Conservation (phyloP, 2,888 invertebrate species). For the Macrophya annulata region DNA sequence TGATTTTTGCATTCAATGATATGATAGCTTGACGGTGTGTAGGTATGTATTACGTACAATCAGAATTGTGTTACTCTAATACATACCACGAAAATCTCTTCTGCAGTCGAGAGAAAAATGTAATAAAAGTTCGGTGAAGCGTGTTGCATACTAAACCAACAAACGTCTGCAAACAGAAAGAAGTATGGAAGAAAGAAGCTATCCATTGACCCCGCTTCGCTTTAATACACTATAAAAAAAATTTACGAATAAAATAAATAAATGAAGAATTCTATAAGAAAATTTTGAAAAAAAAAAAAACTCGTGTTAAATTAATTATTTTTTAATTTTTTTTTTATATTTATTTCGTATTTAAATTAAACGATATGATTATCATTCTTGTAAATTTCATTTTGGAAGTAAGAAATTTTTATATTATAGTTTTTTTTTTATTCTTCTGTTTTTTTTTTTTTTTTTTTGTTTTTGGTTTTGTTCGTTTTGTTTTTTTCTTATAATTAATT, state of each 20-base stretch:
- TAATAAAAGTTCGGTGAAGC: conserved; percentile 24
- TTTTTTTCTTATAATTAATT: not conserved
- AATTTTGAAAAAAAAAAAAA: too few species aligned
- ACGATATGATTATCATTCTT: too few species aligned
- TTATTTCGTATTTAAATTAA: too few species aligned
- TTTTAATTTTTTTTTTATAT: too few species aligned
- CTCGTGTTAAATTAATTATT: too few species aligned
- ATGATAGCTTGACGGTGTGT: not conserved
- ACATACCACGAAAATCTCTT: not conserved
- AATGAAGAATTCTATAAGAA: too few species aligned
- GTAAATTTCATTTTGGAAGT: too few species aligned
- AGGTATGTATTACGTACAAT: not conserved
- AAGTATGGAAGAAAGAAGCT: not conserved
- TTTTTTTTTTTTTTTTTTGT: too few species aligned
- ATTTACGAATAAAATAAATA: too few species aligned
- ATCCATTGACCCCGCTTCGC: not conserved
- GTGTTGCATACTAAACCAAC: conserved; percentile 22
- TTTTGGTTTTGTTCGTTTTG: not conserved
- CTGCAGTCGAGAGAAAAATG: not conserved
- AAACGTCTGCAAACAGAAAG: not conserved
- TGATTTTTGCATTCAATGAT: conserved; percentile 24
- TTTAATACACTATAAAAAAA: not conserved
- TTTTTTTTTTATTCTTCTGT: too few species aligned
- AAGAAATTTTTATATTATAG: too few species aligned
- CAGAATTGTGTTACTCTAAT: not conserved